A percentile compares a stretch with the other conserved stretches of the same genome.
phyloP scores from a whole-genome alignment of 2,888 invertebrate species.

The Pinctada fucata region DNA sequence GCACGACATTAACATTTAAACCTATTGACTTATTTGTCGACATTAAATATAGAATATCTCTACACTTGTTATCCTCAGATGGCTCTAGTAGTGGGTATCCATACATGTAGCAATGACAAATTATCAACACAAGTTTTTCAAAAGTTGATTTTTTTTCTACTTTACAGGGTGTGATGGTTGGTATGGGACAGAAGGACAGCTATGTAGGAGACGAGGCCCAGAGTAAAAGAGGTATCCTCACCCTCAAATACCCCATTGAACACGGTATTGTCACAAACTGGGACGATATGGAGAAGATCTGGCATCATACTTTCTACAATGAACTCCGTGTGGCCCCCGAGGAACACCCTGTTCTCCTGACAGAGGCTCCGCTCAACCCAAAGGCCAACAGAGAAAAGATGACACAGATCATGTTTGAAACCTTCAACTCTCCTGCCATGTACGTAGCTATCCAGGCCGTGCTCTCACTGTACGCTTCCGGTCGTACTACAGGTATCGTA shows the following conservation, averaged over 20 bases:
- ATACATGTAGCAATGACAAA: too few species aligned
- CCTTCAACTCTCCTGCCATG: conserved; percentile 39
- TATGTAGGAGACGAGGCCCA: conserved; percentile 71
- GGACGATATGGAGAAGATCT: conserved; percentile 74
- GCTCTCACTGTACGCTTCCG: conserved; percentile 81
- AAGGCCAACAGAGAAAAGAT: conserved; percentile 86
- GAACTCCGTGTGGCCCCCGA: conserved; percentile 90
- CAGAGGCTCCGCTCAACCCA: conserved; percentile 89
- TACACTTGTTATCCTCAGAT: too few species aligned
- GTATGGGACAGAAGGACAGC: conserved; percentile 68
- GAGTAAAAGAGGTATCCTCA: conserved; percentile 69
- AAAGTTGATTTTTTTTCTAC: too few species aligned
- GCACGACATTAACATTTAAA: too few species aligned
- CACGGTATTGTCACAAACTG: conserved; percentile 73
- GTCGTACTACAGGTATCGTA: conserved; percentile 76
- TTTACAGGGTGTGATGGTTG: conserved; percentile 53
- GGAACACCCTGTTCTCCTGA: conserved; percentile 90
- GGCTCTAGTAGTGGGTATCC: too few species aligned
- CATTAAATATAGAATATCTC: too few species aligned
- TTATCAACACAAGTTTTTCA: too few species aligned
- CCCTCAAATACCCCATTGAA: conserved; percentile 69
- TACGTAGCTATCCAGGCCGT: conserved; percentile 84
- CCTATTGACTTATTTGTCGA: too few species aligned
- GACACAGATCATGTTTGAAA: conserved; percentile 77
- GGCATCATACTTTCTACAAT: conserved; percentile 75